Conservation (phyloP, 1,140 invertebrate genomes). For the Fopius arisanus region DNA sequence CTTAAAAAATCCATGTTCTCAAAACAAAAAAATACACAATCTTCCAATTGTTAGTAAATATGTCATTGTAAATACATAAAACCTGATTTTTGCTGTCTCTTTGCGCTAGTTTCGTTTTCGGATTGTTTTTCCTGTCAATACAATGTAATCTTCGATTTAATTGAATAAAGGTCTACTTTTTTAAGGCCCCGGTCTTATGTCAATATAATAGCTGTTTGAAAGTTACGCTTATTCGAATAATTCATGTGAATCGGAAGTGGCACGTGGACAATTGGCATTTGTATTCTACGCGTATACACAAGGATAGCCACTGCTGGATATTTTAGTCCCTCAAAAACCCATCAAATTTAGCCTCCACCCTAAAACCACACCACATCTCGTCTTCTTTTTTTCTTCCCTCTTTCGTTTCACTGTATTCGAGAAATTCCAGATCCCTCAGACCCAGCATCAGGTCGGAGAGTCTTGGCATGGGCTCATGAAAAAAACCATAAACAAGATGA, state of each 20-base stretch:
- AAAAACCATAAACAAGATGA: neutral
- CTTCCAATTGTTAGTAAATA: too few relatives aligned
- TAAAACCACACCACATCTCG: neutral
- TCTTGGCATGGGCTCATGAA: neutral
- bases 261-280: constrained; percentile 11
- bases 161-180: too few relatives aligned
- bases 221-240: neutral
- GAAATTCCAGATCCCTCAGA: neutral
- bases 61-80: too few relatives aligned
- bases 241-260: neutral
- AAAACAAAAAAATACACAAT: too few relatives aligned
- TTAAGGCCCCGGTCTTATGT: too few relatives aligned
- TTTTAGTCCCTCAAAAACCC: neutral
- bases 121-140: too few relatives aligned
- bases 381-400: neutral
- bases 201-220: neutral
- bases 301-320: neutral
- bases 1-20: too few relatives aligned
- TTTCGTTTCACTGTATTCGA: neutral
- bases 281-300: neutral
- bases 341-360: neutral
- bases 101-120: too few relatives aligned
- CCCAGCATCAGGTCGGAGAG: too few relatives aligned
- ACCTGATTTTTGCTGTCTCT: too few relatives aligned
- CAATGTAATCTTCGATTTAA: too few relatives aligned